Evolutionary conservation across 2,888 invertebrate genomes (phyloP), one percentile per base, ranked within the genome.

Genomic region (Drosophila neonasuta): DNA sequence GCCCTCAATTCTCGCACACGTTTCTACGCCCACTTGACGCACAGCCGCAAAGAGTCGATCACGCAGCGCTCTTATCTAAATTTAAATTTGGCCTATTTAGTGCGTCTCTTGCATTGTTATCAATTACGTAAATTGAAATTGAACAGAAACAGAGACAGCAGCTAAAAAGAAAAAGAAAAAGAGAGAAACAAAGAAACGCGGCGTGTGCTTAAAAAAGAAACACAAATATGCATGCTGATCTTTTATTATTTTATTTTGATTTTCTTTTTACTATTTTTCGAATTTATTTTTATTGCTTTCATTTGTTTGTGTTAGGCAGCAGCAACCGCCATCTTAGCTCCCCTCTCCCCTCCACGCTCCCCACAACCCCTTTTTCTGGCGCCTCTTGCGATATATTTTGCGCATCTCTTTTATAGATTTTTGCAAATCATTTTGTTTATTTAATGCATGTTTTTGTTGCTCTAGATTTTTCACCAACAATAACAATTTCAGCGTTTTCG

Each of bases 31-130:
- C 58, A 51, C 60, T 61, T 60, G 46, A 34, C 42, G 34, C 49
- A 42, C 36, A 24, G 24, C 5, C 24, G 24, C 24, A 24, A 24
- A 24, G 24, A 24, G 24, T 10, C 49, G 20, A 6, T 36, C 6
- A 5, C 29, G 5, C 34, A 45, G 62, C 57, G 62, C 57, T 68
- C 48, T 73, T 68, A 71, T 83, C 86, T 83, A 86, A 81, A 83
- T 83, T 74, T 86, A 83, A 79, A 79, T 86, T 80, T 83, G 83
- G 81, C 83, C 83, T 76, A 86, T 79, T 83, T 83, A 69, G 56
- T 69, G 56, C 51, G 30, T 59, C 44, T 55, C 24, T 48, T 62
- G 62, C 15, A 59, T 70, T 81, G 76, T 83, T 83, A 83, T 83
- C 83, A 86, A 74, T 83, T 86, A 72, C 81, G 86, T 86, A 79